Conservation (phyloP, 53 echinoderm and acorn worm genomes). For the Holothuria leucospilota region DNA sequence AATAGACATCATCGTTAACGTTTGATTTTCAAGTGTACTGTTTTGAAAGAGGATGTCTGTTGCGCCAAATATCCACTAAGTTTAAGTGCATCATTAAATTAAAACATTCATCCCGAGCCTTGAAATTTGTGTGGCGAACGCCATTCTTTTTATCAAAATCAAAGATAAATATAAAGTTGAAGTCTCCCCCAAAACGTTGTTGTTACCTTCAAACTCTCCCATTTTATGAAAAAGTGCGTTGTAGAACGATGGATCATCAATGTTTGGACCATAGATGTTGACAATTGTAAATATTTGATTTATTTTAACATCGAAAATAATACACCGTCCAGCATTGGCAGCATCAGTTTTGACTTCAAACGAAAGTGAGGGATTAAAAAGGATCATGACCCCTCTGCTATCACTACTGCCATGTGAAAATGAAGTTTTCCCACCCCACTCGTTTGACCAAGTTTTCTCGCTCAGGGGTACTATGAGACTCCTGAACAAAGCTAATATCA, state of each 20-base stretch:
- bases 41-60: too few relatives aligned
- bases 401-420: not conserved
- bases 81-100: too few relatives aligned
- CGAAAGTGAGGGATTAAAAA: not conserved
- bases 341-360: not conserved
- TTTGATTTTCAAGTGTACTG: too few relatives aligned
- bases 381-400: constrained; percentile 5
- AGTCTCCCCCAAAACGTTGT: not conserved
- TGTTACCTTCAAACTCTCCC: too few relatives aligned
- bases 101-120: constrained; percentile 6
- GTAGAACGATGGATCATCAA: too few relatives aligned
- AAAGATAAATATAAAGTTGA: not conserved
- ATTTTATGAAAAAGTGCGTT: too few relatives aligned
- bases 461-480: constrained; percentile 2
- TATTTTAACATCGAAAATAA: too few relatives aligned
- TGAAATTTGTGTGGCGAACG: constrained; percentile 1
- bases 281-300: too few relatives aligned
- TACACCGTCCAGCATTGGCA: too few relatives aligned
- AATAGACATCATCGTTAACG: too few relatives aligned
- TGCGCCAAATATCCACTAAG: not conserved
- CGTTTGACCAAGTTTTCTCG: not conserved
- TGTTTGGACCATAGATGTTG: too few relatives aligned
- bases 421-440: not conserved
- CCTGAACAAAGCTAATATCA: not conserved
- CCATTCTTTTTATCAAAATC: constrained; percentile 8